Base-by-base conservation (phyloP, 2,113 vertebrate genomes). In the Hiodon tergisus region DNA sequence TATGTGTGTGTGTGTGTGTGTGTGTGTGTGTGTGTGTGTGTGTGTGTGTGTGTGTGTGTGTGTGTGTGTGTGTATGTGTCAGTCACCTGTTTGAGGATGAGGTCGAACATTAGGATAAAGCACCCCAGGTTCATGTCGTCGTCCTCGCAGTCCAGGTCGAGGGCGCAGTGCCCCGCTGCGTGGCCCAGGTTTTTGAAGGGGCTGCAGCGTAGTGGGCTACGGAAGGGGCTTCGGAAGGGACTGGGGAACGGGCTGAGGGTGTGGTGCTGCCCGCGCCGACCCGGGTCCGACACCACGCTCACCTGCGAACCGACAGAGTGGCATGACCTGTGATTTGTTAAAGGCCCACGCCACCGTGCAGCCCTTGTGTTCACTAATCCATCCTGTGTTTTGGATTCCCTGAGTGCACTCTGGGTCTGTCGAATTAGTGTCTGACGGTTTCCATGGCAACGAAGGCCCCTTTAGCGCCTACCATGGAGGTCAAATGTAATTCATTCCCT, bases 101-200 rank as follows among this genome's bases (percentile, higher is more conserved):
- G 95, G 85, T 99, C 97, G 84, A 99, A 98, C 97, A 99, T 98
- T 80, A 99, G 94, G 86, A 99, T 99, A 89, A 98, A 98, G 89
- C 96, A 98, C 88, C 94, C 94, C 75, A 99, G 91, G 89, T 99
- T 99, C 94, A 98, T 97, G 85, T 98, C 97, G 66, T 99, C 97
- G 54, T 99, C 96, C 60, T 99, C 96, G 83, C 94, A 93, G 80
- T 98, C 97, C 86, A 98, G 91, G 83, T 99, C 97, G 82, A 94
- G 92, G 75, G 93, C 87, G 71, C 94, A 97, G 84, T 91, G 86
- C 68, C 94, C 95, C 0, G 90, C 69, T 8, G 93, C 89, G 7
- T 94, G 95, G 53, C 95, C 95, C 81, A 98, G 93, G 87, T 97
- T 98, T 88, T 96, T 96, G 83, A 98, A 97, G 70, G 97, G 96